These are phyloP conservation scores for Agrilus biguttatus DNA, from an alignment of 2,888 invertebrate genomes.

Conservation along the genomic window DNA sequence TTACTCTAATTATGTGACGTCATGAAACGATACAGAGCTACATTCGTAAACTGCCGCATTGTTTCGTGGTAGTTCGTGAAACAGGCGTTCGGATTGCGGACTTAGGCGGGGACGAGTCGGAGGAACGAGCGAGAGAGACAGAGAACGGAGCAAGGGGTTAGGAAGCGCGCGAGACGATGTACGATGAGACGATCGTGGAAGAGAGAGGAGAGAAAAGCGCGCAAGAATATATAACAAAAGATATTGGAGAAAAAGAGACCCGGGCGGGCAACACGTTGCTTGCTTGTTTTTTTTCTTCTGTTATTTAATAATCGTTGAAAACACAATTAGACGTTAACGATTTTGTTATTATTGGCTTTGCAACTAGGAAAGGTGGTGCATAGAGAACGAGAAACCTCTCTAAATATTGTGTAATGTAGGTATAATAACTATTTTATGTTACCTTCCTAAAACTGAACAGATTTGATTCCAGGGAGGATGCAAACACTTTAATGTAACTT, in stretches of 20 bases:
- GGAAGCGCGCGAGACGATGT: not conserved
- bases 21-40: slow-evolving; percentile 35
- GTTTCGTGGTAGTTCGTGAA: slow-evolving; percentile 20
- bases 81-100: slow-evolving; percentile 22
- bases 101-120: slow-evolving; percentile 8
- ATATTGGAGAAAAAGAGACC: not conserved
- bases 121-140: slow-evolving; percentile 3
- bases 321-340: no score
- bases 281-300: not conserved
- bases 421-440: no score
- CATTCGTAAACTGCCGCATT: slow-evolving; percentile 24
- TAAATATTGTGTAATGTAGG: no score
- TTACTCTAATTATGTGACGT: slow-evolving; percentile 57
- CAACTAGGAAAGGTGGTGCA: no score
- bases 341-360: no score
- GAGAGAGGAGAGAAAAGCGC: not conserved
- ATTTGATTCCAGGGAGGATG: no score
- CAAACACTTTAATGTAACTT: no score
- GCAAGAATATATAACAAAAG: not conserved
- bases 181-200: not conserved
- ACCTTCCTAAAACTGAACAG: no score
- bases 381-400: no score
- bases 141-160: not conserved
- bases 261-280: not conserved
- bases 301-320: no score